These are phyloP conservation scores for Mungos mungo DNA, from an alignment of 2,113 vertebrate genomes.

Conservation along the genomic window DNA sequence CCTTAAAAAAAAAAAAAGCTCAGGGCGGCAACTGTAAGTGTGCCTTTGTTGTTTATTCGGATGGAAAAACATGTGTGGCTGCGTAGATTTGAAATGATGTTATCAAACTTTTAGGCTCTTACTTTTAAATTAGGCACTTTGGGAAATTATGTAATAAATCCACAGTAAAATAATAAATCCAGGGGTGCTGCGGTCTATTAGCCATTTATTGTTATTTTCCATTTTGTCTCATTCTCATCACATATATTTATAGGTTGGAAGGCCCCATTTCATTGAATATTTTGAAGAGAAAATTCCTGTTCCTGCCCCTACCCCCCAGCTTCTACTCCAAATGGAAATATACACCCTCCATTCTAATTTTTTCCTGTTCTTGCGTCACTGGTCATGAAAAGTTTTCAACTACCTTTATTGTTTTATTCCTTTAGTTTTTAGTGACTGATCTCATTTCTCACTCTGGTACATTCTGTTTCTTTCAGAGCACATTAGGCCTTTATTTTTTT, in stretches of 20 bases:
- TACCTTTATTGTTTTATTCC: neutral
- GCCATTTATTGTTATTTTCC: neutral
- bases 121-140: slow-evolving; percentile 78
- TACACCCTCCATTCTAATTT: neutral
- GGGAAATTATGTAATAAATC: slow-evolving; percentile 71
- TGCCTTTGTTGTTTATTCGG: slow-evolving; percentile 80
- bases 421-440: neutral
- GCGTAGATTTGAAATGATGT: slow-evolving; percentile 57
- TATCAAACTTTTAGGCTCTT: slow-evolving; percentile 63
- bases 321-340: neutral
- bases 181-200: neutral
- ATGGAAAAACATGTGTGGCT: slow-evolving; percentile 69
- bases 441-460: slow-evolving; percentile 22
- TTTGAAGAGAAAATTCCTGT: neutral
- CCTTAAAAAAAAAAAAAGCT: slow-evolving; percentile 75
- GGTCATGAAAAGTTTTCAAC: neutral
- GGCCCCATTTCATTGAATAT: neutral
- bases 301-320: neutral
- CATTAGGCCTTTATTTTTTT: slow-evolving; percentile 48
- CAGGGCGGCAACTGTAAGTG: slow-evolving; percentile 76
- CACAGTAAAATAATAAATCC: slow-evolving; percentile 43
- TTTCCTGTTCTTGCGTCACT: neutral
- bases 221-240: slow-evolving; percentile 33
- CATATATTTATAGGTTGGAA: neutral
- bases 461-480: slow-evolving; percentile 25